phyloP scores from a whole-genome alignment of 2,113 vertebrate species.

The Illadopsis cleaveri region DNA sequence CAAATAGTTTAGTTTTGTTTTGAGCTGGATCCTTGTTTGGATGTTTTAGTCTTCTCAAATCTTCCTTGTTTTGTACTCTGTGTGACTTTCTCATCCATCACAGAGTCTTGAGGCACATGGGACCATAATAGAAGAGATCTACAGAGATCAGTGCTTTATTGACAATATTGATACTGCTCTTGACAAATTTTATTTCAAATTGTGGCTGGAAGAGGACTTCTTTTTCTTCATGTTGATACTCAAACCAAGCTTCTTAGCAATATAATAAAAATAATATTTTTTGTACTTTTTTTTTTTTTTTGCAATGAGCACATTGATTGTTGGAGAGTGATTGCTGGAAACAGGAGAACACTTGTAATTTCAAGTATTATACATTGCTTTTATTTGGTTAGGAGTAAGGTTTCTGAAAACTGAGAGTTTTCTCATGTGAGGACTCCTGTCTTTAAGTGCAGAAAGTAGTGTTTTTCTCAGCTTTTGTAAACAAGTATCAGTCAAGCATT shows the following conservation, averaged over 20 bases:
- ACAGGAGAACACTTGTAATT: not conserved
- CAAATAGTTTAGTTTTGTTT: not conserved
- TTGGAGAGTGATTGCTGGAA: not conserved
- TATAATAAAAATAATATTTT: not conserved
- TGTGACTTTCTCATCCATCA: not conserved
- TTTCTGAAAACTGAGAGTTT: not conserved
- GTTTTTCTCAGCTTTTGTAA: not conserved
- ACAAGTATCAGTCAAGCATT: not conserved
- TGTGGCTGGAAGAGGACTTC: not conserved
- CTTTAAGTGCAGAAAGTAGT: not conserved
- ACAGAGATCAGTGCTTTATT: not conserved
- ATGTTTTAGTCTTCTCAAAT: not conserved
- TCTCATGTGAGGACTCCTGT: not conserved
- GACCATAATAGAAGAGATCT: not conserved
- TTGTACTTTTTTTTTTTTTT: not conserved
- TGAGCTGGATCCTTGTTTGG: not conserved
- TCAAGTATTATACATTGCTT: not conserved
- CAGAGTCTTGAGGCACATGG: not conserved
- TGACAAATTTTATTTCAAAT: not conserved
- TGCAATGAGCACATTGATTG: rapidly evolving
- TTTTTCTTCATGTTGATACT: not conserved
- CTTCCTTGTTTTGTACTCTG: not conserved
- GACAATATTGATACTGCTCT: not conserved
- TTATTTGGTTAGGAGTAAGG: not conserved
- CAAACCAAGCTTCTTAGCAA: not conserved